Base-by-base conservation (phyloP, 2,797 vertebrate species). In the Pachyuromys duprasi region DNA sequence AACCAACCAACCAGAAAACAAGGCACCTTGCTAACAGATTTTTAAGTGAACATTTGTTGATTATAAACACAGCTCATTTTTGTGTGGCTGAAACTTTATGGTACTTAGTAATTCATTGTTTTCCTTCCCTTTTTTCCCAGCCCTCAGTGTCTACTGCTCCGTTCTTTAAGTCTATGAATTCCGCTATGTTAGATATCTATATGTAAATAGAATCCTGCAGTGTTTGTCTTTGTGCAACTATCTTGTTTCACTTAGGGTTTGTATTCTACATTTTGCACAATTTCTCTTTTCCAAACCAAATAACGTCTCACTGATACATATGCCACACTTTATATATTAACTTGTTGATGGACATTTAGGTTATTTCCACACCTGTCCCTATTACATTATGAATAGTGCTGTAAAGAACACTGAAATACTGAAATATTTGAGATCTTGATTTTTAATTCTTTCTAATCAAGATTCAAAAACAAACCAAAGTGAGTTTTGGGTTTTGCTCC, bases 381-480 rank as follows among this genome's bases (percentile, higher is more conserved):
- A 14, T 91, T 39, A 83, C 26, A 24, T 67, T 39, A 45, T 75
- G 24, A 76, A 55, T 75, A 63, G 26, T 75, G 69, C 57, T 84
- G 12, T 39, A 39, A 36, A 42, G 22, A 91, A 36, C 31, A 74
- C 26, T 33, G 42, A 53, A 74, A 33, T 62, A 57, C 55, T 62
- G 36, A 49, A 63, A 13, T 15, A 60, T 33, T 86, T 84, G 18
- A 76, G 60, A 55, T 67, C 5, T 81, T 86, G n/a, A 76, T 55
- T 76, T 76, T 86, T 74, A 76, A 36, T 92, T 86, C 18, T 92
- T 76, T 53, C n/a, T 14, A n/a, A 83, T 83, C 65, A 91, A 76
- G 39, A 86, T n/a, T 60, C 39, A n/a, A 49, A 65, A 75, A 39
- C 49, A 49, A 49, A 49, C 49, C 49, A 49, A 49, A 49, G 49